These are phyloP conservation scores for Pachliopta kotzebuea DNA, from an alignment of 2,888 invertebrate genomes.

Conservation along the genomic window DNA sequence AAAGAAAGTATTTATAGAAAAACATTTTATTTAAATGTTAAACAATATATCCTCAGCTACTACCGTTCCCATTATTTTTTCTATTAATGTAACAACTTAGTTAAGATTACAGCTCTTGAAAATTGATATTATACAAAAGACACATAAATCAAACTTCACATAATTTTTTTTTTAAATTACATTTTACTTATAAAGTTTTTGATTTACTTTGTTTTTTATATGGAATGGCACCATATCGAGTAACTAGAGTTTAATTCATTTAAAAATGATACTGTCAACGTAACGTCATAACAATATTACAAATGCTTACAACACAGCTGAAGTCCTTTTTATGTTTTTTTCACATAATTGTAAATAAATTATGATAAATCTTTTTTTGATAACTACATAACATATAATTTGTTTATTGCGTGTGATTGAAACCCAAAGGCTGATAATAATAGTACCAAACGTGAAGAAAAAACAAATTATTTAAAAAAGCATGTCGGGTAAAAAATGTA, in stretches of 20 bases:
- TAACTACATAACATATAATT: neutral
- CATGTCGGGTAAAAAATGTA: conserved; percentile 88
- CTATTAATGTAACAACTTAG: no score
- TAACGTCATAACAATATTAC: conserved; percentile 16
- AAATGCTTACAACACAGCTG: conserved; percentile 1
- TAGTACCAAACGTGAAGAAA: neutral
- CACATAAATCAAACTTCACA: no score
- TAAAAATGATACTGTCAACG: conserved; percentile 3
- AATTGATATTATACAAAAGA: no score
- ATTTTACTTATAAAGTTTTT: no score
- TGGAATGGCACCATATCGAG: neutral
- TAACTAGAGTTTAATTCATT: neutral
- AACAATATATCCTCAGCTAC: no score
- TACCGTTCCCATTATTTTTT: no score
- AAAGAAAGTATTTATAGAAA: no score
- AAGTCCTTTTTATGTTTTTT: neutral
- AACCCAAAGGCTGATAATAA: neutral
- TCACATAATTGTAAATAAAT: neutral
- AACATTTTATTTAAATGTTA: no score
- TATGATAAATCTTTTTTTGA: neutral
- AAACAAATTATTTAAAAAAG: neutral
- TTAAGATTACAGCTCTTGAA: no score
- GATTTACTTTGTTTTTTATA: no score
- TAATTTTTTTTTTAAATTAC: no score
- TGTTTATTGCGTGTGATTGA: neutral